Evolutionary conservation across 1,140 invertebrate species (phyloP), one percentile per base, ranked within the genome.

Genomic region (Leguminivora glycinivorella): DNA sequence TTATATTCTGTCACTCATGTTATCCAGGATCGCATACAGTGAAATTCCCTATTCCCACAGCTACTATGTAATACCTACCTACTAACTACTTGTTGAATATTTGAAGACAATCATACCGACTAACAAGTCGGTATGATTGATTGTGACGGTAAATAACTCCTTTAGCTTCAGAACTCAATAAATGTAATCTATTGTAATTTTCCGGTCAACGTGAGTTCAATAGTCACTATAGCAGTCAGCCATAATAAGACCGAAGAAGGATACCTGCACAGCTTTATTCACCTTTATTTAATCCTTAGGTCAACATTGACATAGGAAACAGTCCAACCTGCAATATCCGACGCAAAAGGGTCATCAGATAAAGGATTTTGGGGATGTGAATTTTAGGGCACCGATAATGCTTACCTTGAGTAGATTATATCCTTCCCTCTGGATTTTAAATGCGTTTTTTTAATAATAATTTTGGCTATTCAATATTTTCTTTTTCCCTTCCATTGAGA

Each of bases 221-320:
- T 60, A 63, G 58, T 63, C 58, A 60, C 29, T 26, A 63, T 14
- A 29, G 5, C 58, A 63, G 29, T 31, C 12, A 63, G 25, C 29
- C 58, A 2, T 63, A 31, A 63, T 31, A 63, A 12, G 26, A 34
- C 24, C 58, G 58, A 31, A 29, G 5, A 63, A 22, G 31, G 26
- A 63, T 63, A 63, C 29, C 58, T 7, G 26, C 29, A 63, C 26
- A 63, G 56, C 56, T 67, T 40, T 67, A 34, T 67, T 67, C 31
- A 40, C 24, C 56, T 29, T 26, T 29, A 60, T 60, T 60, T 60
- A 60, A 60, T 63, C 58, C 58, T 14, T 29, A 31, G n/a, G 26
- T 17, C 26, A 63, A 63, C 58, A 60, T 60, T 60, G 56, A 60
- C 56, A 26, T 26, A 60, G 56, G 56, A 29, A 60, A 47, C 43